A percentile compares a stretch with the other conserved stretches of the same genome.
phyloP scores from a whole-genome alignment of 2,797 vertebrate genomes.

The Antrozous pallidus region DNA sequence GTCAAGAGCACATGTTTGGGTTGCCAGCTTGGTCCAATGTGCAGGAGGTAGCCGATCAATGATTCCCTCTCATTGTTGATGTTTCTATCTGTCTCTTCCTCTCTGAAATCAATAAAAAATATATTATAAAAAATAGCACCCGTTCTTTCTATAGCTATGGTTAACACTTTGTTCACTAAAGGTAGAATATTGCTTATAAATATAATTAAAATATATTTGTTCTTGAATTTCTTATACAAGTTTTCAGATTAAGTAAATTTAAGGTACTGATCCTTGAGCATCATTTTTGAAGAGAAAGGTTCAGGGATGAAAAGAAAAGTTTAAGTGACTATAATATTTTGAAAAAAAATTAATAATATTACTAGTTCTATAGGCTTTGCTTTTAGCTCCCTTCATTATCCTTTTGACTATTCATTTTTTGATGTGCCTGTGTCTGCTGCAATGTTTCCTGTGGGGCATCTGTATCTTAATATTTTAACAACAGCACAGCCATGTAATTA shows the following conservation, averaged over 20 bases:
- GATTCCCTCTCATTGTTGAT: not conserved
- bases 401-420: conserved; percentile 80
- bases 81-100: not conserved
- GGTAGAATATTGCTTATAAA: not conserved
- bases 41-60: not conserved
- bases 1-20: not conserved
- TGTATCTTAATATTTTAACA: conserved; percentile 87
- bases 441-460: conserved; percentile 83
- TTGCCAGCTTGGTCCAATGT: not conserved
- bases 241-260: conserved; percentile 41
- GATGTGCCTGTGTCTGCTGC: conserved; percentile 79
- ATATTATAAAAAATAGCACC: not conserved
- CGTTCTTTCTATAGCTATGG: not conserved
- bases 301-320: not conserved
- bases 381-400: conserved; percentile 66
- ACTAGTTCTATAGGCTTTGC: conserved; percentile 52
- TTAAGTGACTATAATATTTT: conserved; percentile 18
- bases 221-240: conserved; percentile 44
- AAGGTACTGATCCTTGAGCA: conserved; percentile 42
- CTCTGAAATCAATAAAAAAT: not conserved
- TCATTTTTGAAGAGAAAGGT: conserved; percentile 64
- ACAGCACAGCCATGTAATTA: conserved; percentile 83
- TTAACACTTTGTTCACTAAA: not conserved
- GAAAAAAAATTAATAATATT: conserved; percentile 59
- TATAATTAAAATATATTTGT: conserved; percentile 60